Evolutionary conservation across 2,888 invertebrate species (phyloP), one percentile per base, ranked within the genome.

Genomic region (Entomobrya proxima): DNA sequence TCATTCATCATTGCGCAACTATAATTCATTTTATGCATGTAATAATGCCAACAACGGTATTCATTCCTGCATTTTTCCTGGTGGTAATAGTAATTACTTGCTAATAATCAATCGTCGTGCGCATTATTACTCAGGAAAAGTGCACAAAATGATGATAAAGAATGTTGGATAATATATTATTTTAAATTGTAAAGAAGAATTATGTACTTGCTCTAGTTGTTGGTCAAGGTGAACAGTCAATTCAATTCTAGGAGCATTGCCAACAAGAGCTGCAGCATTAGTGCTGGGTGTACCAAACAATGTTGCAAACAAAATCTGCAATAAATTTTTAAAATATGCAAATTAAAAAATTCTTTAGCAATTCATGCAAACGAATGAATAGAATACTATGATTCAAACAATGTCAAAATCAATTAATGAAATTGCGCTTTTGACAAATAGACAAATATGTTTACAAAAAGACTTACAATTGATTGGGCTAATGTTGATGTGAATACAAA

Each of bases 131-230:
- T n/a, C n/a, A n/a, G n/a, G n/a, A n/a, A n/a, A n/a, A n/a, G n/a
- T n/a, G n/a, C n/a, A n/a, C n/a, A n/a, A n/a, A n/a, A n/a, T n/a
- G n/a, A n/a, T n/a, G n/a, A n/a, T n/a, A n/a, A n/a, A n/a, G n/a
- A n/a, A n/a, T n/a, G n/a, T n/a, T n/a, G n/a, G n/a, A n/a, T n/a
- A n/a, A n/a, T n/a, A n/a, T n/a, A n/a, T n/a, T n/a, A n/a, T n/a
- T n/a, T n/a, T n/a, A n/a, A 21, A 55, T 55, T 21, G 24, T n/a
- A 35, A 18, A 3, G 6, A 37, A n/a, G 35, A 44, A 44, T 52
- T 50, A 24, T 44, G 40, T 79, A 79, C 79, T 79, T 79, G 67
- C 67, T 61, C 64, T 24, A 27, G 55, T 64, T 44, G 79, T 64
- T 67, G 79, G 67, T 79, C 67, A 79, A 79, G 64, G 67, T 64